Conservation (phyloP, 2,113 vertebrate species). For the Elanus axillaris region DNA sequence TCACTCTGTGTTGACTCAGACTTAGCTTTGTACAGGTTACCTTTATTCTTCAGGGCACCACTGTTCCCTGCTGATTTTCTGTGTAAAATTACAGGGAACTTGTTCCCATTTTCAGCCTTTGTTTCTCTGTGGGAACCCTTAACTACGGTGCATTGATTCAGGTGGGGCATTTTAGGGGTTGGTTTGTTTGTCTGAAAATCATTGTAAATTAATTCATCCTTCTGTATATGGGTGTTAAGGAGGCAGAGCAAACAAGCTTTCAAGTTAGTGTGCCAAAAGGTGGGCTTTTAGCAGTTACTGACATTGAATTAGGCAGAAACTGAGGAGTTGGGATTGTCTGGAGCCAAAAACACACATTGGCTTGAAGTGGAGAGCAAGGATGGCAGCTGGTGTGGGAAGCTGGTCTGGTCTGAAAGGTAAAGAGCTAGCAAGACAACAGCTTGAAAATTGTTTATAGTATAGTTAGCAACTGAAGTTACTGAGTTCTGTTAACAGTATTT, state of each 20-base stretch:
- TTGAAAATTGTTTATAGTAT: not conserved
- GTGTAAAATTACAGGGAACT: not conserved
- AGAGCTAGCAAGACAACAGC: not conserved
- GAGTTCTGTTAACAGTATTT: not conserved
- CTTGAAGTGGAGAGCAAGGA: not conserved
- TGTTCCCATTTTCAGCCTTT: not conserved
- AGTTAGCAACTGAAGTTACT: not conserved
- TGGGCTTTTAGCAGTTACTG: not conserved
- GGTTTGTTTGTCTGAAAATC: not conserved
- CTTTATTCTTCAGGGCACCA: not conserved
- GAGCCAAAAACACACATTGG: not conserved
- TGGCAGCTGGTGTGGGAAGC: not conserved
- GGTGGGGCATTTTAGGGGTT: too few relatives aligned
- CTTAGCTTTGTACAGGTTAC: not conserved
- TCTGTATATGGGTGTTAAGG: not conserved
- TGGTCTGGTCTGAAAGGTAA: not conserved
- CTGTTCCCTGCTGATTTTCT: not conserved
- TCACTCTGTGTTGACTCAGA: not conserved
- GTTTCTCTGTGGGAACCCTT: not conserved
- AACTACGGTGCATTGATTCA: not conserved
- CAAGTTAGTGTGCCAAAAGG: not conserved
- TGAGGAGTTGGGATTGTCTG: not conserved
- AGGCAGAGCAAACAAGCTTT: not conserved
- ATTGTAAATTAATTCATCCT: not conserved
- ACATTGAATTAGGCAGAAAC: not conserved